Conservation (phyloP, 2,797 vertebrate genomes). For the Gymnoscopelus braueri region DNA sequence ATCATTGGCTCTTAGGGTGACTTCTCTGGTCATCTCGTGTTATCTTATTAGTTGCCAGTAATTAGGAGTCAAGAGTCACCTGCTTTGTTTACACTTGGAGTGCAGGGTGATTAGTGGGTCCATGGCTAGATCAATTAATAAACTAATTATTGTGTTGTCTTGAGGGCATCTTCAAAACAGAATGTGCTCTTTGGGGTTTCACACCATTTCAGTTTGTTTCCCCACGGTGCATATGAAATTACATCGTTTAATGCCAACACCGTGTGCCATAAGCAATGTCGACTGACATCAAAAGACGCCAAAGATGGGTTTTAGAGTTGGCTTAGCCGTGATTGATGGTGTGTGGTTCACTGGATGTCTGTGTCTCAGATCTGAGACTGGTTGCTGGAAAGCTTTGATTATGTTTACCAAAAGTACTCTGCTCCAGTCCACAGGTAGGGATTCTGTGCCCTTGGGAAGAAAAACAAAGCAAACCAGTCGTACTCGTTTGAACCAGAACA, state of each 20-base stretch:
- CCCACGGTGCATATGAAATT: constrained; percentile 38
- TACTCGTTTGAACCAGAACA: constrained; percentile 52
- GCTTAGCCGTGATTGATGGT: constrained; percentile 72
- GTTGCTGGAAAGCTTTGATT: constrained; percentile 60
- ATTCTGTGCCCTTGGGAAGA: constrained; percentile 50
- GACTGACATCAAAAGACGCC: constrained; percentile 63
- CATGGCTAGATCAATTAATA: neutral
- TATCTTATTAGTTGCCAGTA: constrained; percentile 8
- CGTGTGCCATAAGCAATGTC: constrained; percentile 44
- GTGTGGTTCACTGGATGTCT: constrained; percentile 61
- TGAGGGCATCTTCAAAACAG: neutral
- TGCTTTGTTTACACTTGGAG: constrained; percentile 7
- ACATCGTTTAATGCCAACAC: constrained; percentile 21
- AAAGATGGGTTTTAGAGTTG: constrained; percentile 63
- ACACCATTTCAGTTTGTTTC: constrained; percentile 29
- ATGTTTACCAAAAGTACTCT: constrained; percentile 58
- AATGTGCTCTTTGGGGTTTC: neutral
- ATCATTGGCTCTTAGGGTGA: constrained; percentile 18
- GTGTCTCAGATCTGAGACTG: constrained; percentile 62
- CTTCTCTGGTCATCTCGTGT: neutral
- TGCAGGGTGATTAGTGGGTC: constrained; percentile 1
- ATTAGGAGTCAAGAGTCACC: constrained; percentile 9
- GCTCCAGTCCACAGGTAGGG: constrained; percentile 28
- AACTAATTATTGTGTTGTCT: neutral
- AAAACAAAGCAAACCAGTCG: constrained; percentile 54